Percentiles rank a stretch among this genome's conserved stretches.
Conservation (phyloP, 2,888 invertebrate genomes). For the Sepiola atlantica region DNA sequence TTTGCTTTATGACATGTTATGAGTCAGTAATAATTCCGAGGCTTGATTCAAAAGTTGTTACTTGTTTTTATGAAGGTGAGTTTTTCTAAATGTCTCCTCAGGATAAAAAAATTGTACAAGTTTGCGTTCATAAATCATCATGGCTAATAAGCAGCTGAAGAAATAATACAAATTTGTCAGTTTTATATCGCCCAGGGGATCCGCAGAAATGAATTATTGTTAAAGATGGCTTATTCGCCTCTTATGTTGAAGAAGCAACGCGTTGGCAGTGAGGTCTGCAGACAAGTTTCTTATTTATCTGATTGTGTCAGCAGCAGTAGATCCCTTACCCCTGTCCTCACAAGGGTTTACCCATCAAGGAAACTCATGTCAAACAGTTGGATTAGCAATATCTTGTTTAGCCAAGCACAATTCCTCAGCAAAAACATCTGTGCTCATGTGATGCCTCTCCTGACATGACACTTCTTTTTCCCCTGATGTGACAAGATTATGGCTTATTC, state of each 20-base stretch:
- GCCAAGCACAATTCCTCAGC: not conserved
- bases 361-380: not conserved
- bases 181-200: not conserved
- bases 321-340: not conserved
- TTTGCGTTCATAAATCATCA: not conserved
- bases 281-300: not conserved
- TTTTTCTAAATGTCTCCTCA: not conserved
- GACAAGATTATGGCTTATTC: not conserved
- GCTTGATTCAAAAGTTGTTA: not conserved
- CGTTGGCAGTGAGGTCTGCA: not conserved
- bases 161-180: not conserved
- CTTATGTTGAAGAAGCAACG: not conserved
- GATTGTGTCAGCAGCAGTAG: conserved; percentile 9
- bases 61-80: not conserved
- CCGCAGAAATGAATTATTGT: not conserved
- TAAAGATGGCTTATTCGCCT: not conserved
- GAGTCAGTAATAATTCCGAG: too few relatives aligned
- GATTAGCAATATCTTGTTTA: conserved; percentile 1
- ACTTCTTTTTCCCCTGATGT: not conserved
- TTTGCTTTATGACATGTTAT: too few relatives aligned
- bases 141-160: not conserved
- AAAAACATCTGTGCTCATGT: not conserved
- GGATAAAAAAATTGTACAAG: not conserved
- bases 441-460: not conserved
- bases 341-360: not conserved